Base-by-base conservation (phyloP, 2,888 invertebrate genomes). In the Acleris literana region DNA sequence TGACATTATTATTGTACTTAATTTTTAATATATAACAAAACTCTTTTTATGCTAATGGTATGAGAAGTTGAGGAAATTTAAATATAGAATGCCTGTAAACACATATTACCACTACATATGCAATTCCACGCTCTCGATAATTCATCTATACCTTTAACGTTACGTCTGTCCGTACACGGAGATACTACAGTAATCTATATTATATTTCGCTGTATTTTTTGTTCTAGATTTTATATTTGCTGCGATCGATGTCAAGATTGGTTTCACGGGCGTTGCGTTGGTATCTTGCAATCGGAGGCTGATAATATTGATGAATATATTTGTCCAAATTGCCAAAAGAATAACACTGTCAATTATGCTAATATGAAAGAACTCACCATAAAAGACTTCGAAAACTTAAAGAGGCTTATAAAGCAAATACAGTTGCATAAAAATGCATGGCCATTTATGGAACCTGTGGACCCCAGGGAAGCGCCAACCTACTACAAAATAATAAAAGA, bases 171-270 rank as follows among this genome's bases (percentile, higher is more conserved):
- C 39, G 13, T 39, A 39, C 39, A 39, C 11, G 39, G 39, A 39
- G 13, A 13, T 5, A n/a, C n/a, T 43, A 44, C 1, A 44, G 6
- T 43, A 29, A 43, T 65, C 7, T 25, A 6, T 58, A 53, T 55
- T 70, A 59, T 68, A 63, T 33, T 44, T 20, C 7, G 4, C 13
- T 51, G n/a, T 39, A 11, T 33, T n/a, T 54, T 54, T 22, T 63
- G 63, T 20, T 43, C 18, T 84, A 98, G 98, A 88, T 99, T 99
- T 94, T 99, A 99, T 88, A 99, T 99, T 80, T 99, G 99, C 84
- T 99, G 99, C 87, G 99, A 99, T 92, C 96, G 97, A 71, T 99
- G 99, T 88, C 98, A 99, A 87, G 99, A 98, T 88, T 99, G 99
- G 99, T 99, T 99, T 93, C 99, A 99, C 87, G 99, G 99, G 7